phyloP scores from a whole-genome alignment of 1,140 invertebrate genomes.

The Geopemphigus sp. region DNA sequence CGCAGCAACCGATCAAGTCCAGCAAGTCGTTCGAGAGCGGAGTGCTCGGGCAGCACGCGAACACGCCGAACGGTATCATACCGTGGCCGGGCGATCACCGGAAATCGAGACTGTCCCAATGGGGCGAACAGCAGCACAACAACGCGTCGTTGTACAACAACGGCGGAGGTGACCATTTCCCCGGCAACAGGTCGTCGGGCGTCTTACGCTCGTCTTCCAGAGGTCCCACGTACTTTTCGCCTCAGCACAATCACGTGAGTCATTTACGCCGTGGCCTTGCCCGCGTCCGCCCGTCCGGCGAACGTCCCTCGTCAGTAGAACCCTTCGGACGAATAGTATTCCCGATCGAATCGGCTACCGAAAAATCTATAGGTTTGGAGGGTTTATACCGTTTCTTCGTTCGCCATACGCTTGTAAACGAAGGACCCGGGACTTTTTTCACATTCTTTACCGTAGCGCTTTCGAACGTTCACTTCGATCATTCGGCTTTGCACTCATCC shows the following conservation, averaged over 20 bases:
- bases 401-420: too few relatives aligned
- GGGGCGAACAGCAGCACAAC: slow-evolving; percentile 22
- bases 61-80: slow-evolving; percentile 49
- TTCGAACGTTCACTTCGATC: too few relatives aligned
- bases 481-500: too few relatives aligned
- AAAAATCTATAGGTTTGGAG: too few relatives aligned
- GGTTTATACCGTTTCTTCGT: too few relatives aligned
- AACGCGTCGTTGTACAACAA: neutral
- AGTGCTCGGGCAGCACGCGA: slow-evolving; percentile 42
- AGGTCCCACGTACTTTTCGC: slow-evolving; percentile 38
- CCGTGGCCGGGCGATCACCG: slow-evolving; percentile 47
- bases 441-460: too few relatives aligned
- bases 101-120: slow-evolving; percentile 1
- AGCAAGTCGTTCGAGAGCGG: slow-evolving; percentile 47
- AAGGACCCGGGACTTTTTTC: too few relatives aligned
- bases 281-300: too few relatives aligned
- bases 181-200: neutral
- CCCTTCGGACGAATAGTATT: too few relatives aligned
- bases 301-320: too few relatives aligned
- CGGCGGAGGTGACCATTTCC: neutral
- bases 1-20: slow-evolving; percentile 22
- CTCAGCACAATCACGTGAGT: slow-evolving; percentile 42
- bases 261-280: too few relatives aligned
- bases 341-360: too few relatives aligned
- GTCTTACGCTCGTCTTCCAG: slow-evolving; percentile 12